phyloP scores from a whole-genome alignment of 2,888 invertebrate genomes.

The Drosophila tanythrix region DNA sequence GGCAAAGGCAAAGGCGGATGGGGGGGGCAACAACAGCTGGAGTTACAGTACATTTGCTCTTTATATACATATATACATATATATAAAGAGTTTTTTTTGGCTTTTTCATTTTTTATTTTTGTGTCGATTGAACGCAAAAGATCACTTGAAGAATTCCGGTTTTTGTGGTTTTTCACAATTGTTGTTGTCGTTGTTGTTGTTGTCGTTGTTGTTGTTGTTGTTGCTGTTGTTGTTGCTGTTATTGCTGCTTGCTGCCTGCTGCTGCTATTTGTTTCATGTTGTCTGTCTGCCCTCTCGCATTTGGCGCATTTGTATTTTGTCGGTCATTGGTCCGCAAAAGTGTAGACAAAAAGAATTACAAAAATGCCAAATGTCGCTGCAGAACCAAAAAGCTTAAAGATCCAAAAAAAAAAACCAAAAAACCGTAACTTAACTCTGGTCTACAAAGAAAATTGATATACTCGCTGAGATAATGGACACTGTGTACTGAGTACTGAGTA shows the following conservation, averaged over 20 bases:
- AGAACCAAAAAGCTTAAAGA: slow-evolving; percentile 1
- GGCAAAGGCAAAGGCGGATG: background rate
- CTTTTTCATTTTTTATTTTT: slow-evolving; percentile 41
- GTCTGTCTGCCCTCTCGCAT: slow-evolving; percentile 33
- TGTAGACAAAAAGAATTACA: slow-evolving; percentile 45
- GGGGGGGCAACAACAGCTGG: slow-evolving; percentile 26
- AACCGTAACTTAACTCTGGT: slow-evolving; percentile 34
- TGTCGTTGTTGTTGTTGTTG: slow-evolving; percentile 62
- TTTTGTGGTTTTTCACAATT: slow-evolving; percentile 64
- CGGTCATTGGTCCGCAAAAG: slow-evolving; percentile 80
- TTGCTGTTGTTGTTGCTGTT: slow-evolving; percentile 40
- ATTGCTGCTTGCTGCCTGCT: slow-evolving; percentile 34
- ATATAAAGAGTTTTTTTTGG: slow-evolving; percentile 8
- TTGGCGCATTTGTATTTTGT: slow-evolving; percentile 66
- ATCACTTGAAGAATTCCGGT: slow-evolving; percentile 80
- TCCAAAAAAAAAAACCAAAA: slow-evolving; percentile 1
- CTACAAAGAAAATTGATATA: slow-evolving; percentile 36
- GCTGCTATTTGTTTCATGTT: slow-evolving; percentile 45
- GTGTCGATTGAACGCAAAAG: slow-evolving; percentile 70
- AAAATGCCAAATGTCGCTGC: slow-evolving; percentile 70
- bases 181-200: slow-evolving; percentile 42
- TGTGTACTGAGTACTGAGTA: background rate
- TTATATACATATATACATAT: background rate
- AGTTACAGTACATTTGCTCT: slow-evolving; percentile 56
- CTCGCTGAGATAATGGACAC: slow-evolving; percentile 26